These are phyloP conservation scores for Asbolus verrucosus DNA, from an alignment of 1,140 invertebrate genomes.

Conservation along the genomic window DNA sequence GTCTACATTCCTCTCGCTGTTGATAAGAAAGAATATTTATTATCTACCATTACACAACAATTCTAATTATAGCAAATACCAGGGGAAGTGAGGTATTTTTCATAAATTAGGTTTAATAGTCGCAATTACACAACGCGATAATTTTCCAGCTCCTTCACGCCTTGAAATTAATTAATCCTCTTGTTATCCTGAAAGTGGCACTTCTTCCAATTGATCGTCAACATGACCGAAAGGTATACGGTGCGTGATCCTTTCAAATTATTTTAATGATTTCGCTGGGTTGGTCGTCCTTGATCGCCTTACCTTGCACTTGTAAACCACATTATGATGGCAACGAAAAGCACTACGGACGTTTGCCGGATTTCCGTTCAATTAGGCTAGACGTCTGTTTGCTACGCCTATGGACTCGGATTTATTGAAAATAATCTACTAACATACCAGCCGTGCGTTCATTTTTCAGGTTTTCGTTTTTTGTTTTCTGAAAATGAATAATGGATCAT, in stretches of 20 bases:
- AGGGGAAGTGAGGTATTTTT: slow-evolving; percentile 24
- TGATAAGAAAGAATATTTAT: slow-evolving; percentile 12
- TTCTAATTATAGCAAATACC: not conserved
- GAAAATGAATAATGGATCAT: too few species aligned
- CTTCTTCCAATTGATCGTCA: too few species aligned
- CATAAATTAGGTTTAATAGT: slow-evolving; percentile 14
- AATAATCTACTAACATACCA: too few species aligned
- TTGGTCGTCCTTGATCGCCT: slow-evolving; percentile 28
- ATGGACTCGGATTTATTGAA: not conserved
- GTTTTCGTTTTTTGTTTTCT: too few species aligned
- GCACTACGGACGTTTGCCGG: slow-evolving; percentile 19
- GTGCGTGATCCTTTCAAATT: slow-evolving; percentile 24
- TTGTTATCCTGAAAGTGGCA: not conserved
- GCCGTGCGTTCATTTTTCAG: too few species aligned
- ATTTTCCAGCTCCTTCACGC: slow-evolving; percentile 16
- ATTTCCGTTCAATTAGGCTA: slow-evolving; percentile 31
- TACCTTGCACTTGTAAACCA: slow-evolving; percentile 32
- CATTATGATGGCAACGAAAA: slow-evolving; percentile 21
- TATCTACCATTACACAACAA: slow-evolving; percentile 1
- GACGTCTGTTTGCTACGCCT: not conserved
- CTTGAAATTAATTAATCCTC: not conserved
- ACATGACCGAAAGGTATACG: too few species aligned
- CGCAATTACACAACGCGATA: slow-evolving; percentile 7
- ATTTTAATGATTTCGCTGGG: slow-evolving; percentile 28
- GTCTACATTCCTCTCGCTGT: not conserved